These are phyloP conservation scores for Bombus soroeensis DNA, from an alignment of 1,140 invertebrate species.

Conservation along the genomic window DNA sequence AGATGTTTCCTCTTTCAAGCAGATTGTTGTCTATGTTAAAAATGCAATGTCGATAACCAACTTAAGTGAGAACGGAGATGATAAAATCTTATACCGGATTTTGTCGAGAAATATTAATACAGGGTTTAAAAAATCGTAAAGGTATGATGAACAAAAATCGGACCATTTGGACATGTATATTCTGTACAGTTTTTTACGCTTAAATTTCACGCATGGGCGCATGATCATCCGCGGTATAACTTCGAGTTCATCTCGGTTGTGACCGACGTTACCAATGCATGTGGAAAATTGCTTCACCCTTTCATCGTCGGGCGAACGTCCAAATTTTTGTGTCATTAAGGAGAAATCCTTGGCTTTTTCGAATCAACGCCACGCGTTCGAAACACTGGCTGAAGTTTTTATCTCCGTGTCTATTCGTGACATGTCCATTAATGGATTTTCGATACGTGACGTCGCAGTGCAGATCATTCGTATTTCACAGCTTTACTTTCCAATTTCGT, in stretches of 20 bases:
- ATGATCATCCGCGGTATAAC: too few relatives aligned
- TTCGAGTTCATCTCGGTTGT: too few relatives aligned
- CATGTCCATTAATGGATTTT: constrained; percentile 35
- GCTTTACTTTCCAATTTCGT: constrained; percentile 9
- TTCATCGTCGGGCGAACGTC: not conserved
- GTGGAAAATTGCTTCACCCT: too few relatives aligned
- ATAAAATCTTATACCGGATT: too few relatives aligned
- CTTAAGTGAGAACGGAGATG: too few relatives aligned
- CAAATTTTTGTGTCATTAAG: not conserved
- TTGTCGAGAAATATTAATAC: too few relatives aligned
- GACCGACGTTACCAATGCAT: too few relatives aligned
- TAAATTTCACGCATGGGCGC: too few relatives aligned
- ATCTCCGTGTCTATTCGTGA: not conserved
- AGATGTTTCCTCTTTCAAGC: not conserved
- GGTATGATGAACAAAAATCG: too few relatives aligned
- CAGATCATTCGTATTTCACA: constrained; percentile 14
- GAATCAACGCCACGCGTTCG: not conserved
- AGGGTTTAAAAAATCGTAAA: too few relatives aligned
- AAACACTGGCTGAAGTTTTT: not conserved
- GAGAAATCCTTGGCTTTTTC: not conserved
- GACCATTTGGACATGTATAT: not conserved
- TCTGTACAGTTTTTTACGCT: not conserved
- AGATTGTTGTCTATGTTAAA: too few relatives aligned
- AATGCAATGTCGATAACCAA: too few relatives aligned
- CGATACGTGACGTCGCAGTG: constrained; percentile 25